Conservation (phyloP, 1,140 invertebrate genomes). For the Sesamia nonagrioides region DNA sequence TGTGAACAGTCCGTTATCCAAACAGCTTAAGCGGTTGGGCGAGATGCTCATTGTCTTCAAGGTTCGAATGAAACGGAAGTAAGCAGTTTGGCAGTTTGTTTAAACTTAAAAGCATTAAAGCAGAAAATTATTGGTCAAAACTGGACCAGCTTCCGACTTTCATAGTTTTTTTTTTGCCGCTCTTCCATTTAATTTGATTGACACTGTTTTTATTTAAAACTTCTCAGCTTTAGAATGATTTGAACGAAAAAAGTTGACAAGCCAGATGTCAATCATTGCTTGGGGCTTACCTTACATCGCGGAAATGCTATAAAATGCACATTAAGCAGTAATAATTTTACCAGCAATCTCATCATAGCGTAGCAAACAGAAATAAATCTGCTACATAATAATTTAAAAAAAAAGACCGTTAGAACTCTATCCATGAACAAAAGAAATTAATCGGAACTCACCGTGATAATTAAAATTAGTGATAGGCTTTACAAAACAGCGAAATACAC, state of each 20-base stretch:
- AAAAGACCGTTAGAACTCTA: neutral
- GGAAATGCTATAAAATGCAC: neutral
- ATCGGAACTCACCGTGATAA: conserved; percentile 30
- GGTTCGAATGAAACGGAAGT: conserved; percentile 39
- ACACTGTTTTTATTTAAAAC: too few relatives aligned
- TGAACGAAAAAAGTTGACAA: too few relatives aligned
- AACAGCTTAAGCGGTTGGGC: conserved; percentile 68
- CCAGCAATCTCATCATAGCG: neutral
- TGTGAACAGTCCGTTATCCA: conserved; percentile 81
- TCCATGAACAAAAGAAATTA: neutral
- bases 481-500: neutral
- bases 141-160: neutral
- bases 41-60: conserved; percentile 42
- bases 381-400: neutral
- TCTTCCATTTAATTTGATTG: neutral
- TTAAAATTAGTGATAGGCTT: conserved; percentile 31
- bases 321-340: neutral
- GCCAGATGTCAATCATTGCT: too few relatives aligned
- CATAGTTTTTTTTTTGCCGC: neutral
- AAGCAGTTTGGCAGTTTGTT: conserved; percentile 31
- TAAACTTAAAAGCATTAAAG: conserved; percentile 35
- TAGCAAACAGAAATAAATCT: neutral
- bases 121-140: conserved; percentile 6
- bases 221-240: too few relatives aligned
- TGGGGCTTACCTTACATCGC: too few relatives aligned